Evolutionary conservation across 2,797 vertebrate genomes (phyloP), one percentile per base, ranked within the genome.

Genomic region (Cichlasoma orientale): DNA sequence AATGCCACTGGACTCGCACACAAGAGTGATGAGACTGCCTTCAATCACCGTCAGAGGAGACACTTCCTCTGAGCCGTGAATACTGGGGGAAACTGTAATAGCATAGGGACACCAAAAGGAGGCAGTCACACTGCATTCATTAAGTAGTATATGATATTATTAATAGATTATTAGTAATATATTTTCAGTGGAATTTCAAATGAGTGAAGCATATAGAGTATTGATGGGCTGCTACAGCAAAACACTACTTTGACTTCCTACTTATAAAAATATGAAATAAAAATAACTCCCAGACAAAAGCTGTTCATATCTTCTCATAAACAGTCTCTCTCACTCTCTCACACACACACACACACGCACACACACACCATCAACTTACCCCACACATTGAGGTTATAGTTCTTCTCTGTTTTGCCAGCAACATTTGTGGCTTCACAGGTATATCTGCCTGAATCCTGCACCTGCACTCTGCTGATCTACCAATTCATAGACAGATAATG

Each of bases 341-440:
- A 27, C 27, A 27, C 27, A 27, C 29, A 7, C 23, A 47, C 33
- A 33, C 33, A 3, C 7, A 33, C 33, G 8, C 33, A 9, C 8
- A 3, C 33, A 33, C 21, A 72, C 4, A 57, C 52, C 5, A 50
- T 7, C 14, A 18, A 59, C 97, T 96, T 92, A 99, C 98, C 98
- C 98, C 96, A 98, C 31, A 99, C 94, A 73, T 98, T 98, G 66
- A 99, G 96, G 87, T 99, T 99, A 80, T 98, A 99, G 90, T 98
- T 97, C 92, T 98, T 99, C 86, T 98, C 97, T 1, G 96, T 98
- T 94, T 98, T 99, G 33, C 98, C 98, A 56, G 98, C 98, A 73
- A 98, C 82, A 50, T 99, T 99, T 25, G 96, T 96, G 2, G 98
- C 98, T 91, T 99, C 97, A 4, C 98, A 99, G n/a, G 98, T 98